Evolutionary conservation across 2,888 invertebrate genomes (phyloP).

Genomic region (Hirtodrosophila duncani): DNA sequence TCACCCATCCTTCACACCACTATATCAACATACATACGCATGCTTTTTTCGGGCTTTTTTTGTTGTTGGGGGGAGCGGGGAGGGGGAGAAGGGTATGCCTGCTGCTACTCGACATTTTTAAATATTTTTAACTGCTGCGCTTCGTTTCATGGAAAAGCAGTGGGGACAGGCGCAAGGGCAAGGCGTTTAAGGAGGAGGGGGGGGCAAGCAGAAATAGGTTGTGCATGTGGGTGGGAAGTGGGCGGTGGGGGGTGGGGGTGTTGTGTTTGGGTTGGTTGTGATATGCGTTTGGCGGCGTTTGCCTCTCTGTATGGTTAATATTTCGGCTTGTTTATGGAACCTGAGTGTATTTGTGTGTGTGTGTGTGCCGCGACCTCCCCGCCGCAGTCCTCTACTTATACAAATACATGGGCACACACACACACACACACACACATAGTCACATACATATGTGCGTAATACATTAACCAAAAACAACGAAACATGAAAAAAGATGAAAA

Average conservation of each 20-base stretch:
- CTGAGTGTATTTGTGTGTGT: conserved; percentile 24
- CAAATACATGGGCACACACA: conserved; percentile 14
- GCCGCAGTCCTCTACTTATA: too few relatives aligned
- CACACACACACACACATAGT: background rate
- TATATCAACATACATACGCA: conserved; percentile 45
- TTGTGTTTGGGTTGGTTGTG: conserved; percentile 37
- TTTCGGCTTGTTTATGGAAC: conserved; percentile 49
- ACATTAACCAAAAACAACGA: conserved; percentile 63
- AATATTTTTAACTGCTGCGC: conserved; percentile 72
- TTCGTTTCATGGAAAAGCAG: conserved; percentile 40
- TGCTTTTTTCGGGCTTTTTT: conserved; percentile 18
- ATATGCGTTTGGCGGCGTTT: conserved; percentile 48
- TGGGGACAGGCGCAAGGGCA: background rate
- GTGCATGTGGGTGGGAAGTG: background rate
- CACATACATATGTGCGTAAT: conserved; percentile 61
- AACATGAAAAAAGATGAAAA: conserved; percentile 15
- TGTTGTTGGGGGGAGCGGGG: background rate
- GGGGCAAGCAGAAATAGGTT: background rate
- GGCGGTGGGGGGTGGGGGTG: background rate
- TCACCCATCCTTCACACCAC: conserved; percentile 5
- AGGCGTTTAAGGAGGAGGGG: background rate
- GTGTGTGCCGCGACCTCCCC: conserved; percentile 24
- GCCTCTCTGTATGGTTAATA: conserved; percentile 71
- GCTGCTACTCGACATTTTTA: conserved; percentile 60
- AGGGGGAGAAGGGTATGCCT: background rate